Evolutionary conservation across 2,888 invertebrate species (phyloP), one percentile per base, ranked within the genome.

Genomic region (Cylindroiulus punctatus): DNA sequence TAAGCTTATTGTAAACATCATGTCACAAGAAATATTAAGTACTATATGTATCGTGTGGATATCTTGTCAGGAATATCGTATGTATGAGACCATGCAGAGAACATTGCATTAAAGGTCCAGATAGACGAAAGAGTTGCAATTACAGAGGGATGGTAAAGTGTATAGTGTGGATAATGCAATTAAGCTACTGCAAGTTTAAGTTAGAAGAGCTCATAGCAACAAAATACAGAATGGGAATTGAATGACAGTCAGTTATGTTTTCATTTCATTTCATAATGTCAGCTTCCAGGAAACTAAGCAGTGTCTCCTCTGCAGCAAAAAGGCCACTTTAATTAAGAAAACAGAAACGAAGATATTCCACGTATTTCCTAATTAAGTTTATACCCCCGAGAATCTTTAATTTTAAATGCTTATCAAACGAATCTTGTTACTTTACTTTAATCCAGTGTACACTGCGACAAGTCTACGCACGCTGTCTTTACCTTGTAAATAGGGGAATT

Each of bases 291-390:
- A 52, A 52, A 52, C 52, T n/a, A n/a, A n/a, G 52, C 0, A 52
- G n/a, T n/a, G 52, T n/a, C 52, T 3, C 5, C 14, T 52, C 5
- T 19, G 5, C n/a, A 52, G n/a, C n/a, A 52, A 52, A 52, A n/a
- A 52, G 0, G 47, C n/a, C n/a, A 52, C 52, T 52, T 52, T 52
- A 52, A 52, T 52, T 52, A 52, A 52, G 52, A 52, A 52, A n/a
- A n/a, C 52, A n/a, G 52, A 52, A n/a, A 52, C 52, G 52, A 52
- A 52, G n/a, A 52, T 52, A 52, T 52, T 52, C n/a, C 10, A 52
- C 52, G 52, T 52, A 52, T n/a, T 52, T 52, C n/a, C 1, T n/a
- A 52, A 52, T 52, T 52, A 52, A 19, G n/a, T 52, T 52, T 52
- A 52, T 52, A n/a, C 52, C 52, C 52, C 5, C n/a, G 52, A 8